Percentiles rank a stretch among this genome's conserved stretches.
These are phyloP conservation scores for Drosophila pruinosa DNA, from an alignment of 1,140 invertebrate species.

Conservation along the genomic window DNA sequence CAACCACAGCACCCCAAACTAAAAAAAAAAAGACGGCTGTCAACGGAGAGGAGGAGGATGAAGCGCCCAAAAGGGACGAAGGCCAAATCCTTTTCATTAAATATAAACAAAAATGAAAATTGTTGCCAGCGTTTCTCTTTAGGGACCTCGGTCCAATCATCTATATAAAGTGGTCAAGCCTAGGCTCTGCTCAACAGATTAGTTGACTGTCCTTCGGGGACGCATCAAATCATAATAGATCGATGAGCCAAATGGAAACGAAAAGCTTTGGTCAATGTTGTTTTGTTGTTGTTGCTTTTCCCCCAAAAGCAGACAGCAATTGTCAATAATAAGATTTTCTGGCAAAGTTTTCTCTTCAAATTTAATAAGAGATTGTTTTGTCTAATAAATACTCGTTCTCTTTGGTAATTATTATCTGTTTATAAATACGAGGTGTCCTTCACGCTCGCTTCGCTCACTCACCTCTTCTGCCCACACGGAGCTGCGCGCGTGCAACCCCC, in stretches of 20 bases:
- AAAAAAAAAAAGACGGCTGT: constrained; percentile 18
- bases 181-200: constrained; percentile 41
- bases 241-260: constrained; percentile 39
- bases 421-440: no score
- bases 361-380: background rate
- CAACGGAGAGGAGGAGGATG: constrained; percentile 18
- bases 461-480: no score
- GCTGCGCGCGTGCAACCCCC: no score
- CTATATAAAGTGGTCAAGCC: constrained; percentile 57
- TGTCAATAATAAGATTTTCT: constrained; percentile 4
- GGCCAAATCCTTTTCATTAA: constrained; percentile 58
- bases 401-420: no score
- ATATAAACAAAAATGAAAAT: constrained; percentile 49
- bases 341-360: background rate
- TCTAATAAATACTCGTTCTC: background rate
- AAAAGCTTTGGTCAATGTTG: background rate
- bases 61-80: constrained; percentile 50
- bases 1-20: constrained; percentile 5
- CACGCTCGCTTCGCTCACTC: no score
- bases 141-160: constrained; percentile 49
- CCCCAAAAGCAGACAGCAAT: background rate
- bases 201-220: constrained; percentile 43
- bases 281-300: background rate
- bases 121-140: background rate
- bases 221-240: constrained; percentile 47